phyloP scores from a whole-genome alignment of 2,888 invertebrate species.

The Ectemnius continuus region DNA sequence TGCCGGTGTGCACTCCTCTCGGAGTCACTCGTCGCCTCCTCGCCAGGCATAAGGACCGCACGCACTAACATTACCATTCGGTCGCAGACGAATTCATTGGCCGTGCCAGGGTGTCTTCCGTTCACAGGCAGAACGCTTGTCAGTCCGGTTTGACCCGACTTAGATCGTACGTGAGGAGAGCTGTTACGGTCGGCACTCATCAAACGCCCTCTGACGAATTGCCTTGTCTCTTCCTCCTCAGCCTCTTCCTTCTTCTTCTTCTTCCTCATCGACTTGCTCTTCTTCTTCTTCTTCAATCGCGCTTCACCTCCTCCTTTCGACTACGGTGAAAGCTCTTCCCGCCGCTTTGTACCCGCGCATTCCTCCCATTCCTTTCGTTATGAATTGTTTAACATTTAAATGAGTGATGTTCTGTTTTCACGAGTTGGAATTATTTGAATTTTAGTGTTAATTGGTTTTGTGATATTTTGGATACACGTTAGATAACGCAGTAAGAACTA shows the following conservation, averaged over 20 bases:
- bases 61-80: constrained; percentile 74
- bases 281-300: background rate
- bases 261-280: background rate
- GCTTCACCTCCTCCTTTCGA: too few relatives aligned
- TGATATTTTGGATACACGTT: too few relatives aligned
- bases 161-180: constrained; percentile 60
- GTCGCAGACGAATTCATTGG: constrained; percentile 75
- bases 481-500: too few relatives aligned
- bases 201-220: constrained; percentile 46
- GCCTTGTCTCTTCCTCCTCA: constrained; percentile 23
- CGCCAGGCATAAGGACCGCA: constrained; percentile 66
- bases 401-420: too few relatives aligned
- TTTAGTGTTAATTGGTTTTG: too few relatives aligned
- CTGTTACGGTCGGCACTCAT: constrained; percentile 58
- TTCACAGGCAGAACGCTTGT: constrained; percentile 75
- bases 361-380: too few relatives aligned
- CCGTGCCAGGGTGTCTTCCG: constrained; percentile 72
- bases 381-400: too few relatives aligned
- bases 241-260: constrained; percentile 8
- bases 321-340: too few relatives aligned
- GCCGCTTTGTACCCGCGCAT: too few relatives aligned
- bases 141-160: constrained; percentile 66
- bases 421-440: too few relatives aligned
- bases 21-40: constrained; percentile 46
- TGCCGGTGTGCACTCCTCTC: constrained; percentile 13